Conservation (phyloP, 2,888 invertebrate species). For the Lepidonotus clava region DNA sequence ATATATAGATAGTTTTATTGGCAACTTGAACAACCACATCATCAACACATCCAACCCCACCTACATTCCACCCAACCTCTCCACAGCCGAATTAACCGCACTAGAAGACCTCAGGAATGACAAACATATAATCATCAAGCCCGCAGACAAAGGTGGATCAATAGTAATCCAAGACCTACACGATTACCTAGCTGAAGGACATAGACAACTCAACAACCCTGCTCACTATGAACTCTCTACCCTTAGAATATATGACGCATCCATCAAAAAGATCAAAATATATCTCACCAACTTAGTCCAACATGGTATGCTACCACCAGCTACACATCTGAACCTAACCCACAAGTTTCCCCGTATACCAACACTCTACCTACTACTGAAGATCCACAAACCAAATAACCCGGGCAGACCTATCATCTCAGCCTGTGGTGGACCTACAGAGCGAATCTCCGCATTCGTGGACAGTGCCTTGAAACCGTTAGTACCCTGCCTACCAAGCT, state of each 20-base stretch:
- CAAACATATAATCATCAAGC: neutral
- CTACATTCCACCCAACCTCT: neutral
- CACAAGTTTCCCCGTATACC: neutral
- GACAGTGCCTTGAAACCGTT: neutral
- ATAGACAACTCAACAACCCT: neutral
- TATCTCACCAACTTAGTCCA: neutral
- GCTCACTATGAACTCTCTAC: neutral
- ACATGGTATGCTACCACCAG: neutral
- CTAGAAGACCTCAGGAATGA: neutral
- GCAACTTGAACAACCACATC: neutral
- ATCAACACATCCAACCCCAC: neutral
- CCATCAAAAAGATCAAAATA: neutral
- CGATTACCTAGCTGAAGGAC: neutral
- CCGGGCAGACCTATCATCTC: constrained; percentile 1
- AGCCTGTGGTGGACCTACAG: constrained; percentile 2
- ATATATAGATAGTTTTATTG: neutral
- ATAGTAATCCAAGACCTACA: neutral
- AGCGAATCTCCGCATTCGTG: neutral
- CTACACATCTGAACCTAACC: neutral
- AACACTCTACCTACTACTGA: constrained; percentile 12
- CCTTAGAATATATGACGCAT: neutral
- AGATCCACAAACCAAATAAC: neutral
- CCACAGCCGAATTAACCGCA: neutral
- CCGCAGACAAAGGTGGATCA: constrained; percentile 3
- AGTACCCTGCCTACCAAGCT: neutral